Percentiles rank a stretch among this genome's conserved stretches.
Evolutionary conservation across 2,888 invertebrate species (phyloP).

Genomic region (Chalcosyrphus nemorum): DNA sequence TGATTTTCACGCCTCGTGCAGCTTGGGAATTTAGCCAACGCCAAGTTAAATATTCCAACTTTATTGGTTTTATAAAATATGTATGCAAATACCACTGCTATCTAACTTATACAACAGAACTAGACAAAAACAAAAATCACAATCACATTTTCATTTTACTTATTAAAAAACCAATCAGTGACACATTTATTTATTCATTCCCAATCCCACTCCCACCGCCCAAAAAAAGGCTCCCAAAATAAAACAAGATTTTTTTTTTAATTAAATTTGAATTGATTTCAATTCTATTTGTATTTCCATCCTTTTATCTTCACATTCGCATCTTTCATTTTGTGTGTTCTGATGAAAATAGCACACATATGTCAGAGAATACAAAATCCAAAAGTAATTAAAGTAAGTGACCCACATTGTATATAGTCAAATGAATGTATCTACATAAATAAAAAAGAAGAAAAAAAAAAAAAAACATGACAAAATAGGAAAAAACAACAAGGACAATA

Average conservation of each 20-base stretch:
- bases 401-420: conserved; percentile 48
- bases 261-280: conserved; percentile 67
- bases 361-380: conserved; percentile 41
- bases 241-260: conserved; percentile 27
- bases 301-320: conserved; percentile 48
- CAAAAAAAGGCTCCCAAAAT: neutral
- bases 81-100: neutral
- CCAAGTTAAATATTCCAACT: neutral
- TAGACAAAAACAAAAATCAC: neutral
- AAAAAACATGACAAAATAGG: neutral
- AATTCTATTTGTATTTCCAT: conserved; percentile 39
- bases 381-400: conserved; percentile 66
- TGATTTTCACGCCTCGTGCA: neutral
- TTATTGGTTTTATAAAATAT: neutral
- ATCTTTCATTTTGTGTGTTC: conserved; percentile 47
- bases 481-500: neutral
- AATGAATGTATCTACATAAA: conserved; percentile 1
- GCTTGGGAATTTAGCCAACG: neutral
- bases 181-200: conserved; percentile 20
- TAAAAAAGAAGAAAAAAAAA: neutral
- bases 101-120: neutral
- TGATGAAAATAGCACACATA: neutral
- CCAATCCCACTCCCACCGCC: neutral
- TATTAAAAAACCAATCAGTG: conserved; percentile 16
- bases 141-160: neutral